Conservation (phyloP, 2,888 invertebrate genomes). For the Drosophila atripex region DNA sequence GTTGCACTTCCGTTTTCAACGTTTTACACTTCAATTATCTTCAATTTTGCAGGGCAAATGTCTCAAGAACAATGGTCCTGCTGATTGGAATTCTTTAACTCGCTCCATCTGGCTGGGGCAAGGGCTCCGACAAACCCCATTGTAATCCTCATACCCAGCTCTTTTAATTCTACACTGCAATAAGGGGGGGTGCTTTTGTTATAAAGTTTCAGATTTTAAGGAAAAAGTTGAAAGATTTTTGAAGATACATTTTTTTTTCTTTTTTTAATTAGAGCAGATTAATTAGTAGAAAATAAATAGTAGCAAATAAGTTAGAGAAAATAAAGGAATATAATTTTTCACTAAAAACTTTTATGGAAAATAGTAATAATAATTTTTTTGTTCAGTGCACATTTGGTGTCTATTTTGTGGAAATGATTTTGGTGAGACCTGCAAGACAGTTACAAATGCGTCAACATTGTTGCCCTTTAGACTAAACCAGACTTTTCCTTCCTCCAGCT, state of each 20-base stretch:
- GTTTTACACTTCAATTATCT: slow-evolving; percentile 81
- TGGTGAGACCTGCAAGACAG: slow-evolving; percentile 68
- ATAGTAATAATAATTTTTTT: neutral
- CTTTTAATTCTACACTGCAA: neutral
- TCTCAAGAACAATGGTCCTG: slow-evolving; percentile 79
- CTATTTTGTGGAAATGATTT: slow-evolving; percentile 29
- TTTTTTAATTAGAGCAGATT: too few species aligned
- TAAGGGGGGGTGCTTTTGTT: too few species aligned
- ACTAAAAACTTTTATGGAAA: neutral
- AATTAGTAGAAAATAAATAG: too few species aligned
- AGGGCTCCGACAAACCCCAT: neutral
- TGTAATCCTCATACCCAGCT: neutral
- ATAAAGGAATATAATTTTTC: too few species aligned
- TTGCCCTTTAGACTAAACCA: slow-evolving; percentile 51
- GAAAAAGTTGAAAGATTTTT: neutral
- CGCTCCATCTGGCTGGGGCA: slow-evolving; percentile 66
- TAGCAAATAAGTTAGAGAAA: too few species aligned
- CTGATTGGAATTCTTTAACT: slow-evolving; percentile 80
- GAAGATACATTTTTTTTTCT: too few species aligned
- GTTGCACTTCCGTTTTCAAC: slow-evolving; percentile 72
- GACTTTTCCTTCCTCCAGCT: slow-evolving; percentile 3
- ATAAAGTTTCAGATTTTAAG: too few species aligned
- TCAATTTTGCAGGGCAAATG: slow-evolving; percentile 76
- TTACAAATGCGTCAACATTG: slow-evolving; percentile 78
- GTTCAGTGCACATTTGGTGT: neutral